These are phyloP conservation scores for Axea sp. DNA, from an alignment of 2,888 invertebrate species.

Conservation along the genomic window DNA sequence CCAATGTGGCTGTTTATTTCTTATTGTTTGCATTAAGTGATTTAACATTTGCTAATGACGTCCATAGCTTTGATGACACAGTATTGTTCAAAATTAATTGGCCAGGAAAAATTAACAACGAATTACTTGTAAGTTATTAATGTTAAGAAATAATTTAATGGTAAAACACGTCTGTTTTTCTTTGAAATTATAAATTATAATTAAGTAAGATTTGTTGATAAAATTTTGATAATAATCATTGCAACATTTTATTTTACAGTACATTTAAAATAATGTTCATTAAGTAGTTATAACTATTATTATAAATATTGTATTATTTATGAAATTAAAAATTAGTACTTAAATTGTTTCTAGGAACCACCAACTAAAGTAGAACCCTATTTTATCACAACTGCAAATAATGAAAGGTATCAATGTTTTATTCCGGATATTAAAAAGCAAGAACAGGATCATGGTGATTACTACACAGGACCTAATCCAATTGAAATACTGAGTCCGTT, in stretches of 20 bases:
- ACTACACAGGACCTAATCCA: conserved; percentile 87
- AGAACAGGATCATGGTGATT: conserved; percentile 81
- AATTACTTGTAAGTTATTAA: conserved; percentile 76
- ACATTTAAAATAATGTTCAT: no score
- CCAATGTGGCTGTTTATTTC: no score
- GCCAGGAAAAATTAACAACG: conserved; percentile 82
- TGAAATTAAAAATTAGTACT: background rate
- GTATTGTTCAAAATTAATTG: conserved; percentile 90
- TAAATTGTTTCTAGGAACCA: conserved; percentile 69
- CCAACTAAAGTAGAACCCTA: conserved; percentile 81
- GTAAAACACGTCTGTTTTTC: no score
- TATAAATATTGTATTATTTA: no score
- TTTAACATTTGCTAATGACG: conserved; percentile 81
- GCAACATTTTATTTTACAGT: no score
- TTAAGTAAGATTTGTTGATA: no score
- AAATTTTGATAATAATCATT: no score
- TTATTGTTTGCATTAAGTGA: conserved; percentile 52
- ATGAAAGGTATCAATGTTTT: conserved; percentile 91
- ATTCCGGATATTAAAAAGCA: conserved; percentile 85
- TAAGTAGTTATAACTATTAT: no score
- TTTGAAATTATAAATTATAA: no score
- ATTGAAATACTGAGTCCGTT: conserved; percentile 88
- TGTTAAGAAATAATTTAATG: no score
- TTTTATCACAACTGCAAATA: conserved; percentile 86
- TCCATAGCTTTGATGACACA: conserved; percentile 90